A percentile compares a stretch with the other conserved stretches of the same genome.
phyloP scores from a whole-genome alignment of 2,888 invertebrate genomes.

The Drosophila buzzatii region DNA sequence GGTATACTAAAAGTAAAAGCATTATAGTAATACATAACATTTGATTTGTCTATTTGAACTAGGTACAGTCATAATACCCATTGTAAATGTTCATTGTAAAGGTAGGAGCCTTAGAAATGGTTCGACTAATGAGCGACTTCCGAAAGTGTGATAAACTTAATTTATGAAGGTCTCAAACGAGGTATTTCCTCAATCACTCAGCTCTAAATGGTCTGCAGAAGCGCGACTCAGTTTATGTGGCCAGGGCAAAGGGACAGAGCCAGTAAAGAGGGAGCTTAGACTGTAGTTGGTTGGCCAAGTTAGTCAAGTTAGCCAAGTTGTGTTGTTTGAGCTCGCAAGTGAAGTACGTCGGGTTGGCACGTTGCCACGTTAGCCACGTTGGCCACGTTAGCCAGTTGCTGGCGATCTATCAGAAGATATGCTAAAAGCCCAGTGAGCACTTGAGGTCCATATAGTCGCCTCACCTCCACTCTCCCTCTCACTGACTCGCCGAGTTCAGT shows the following conservation, averaged over 20 bases:
- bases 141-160: slow-evolving; percentile 20
- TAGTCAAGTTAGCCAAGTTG: neutral
- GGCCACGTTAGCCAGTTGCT: slow-evolving; percentile 29
- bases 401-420: slow-evolving; percentile 75
- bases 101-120: neutral
- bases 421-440: slow-evolving; percentile 72
- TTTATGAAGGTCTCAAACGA: slow-evolving; percentile 20
- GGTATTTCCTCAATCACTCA: slow-evolving; percentile 42
- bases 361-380: slow-evolving; percentile 20
- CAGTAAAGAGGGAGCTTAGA: neutral
- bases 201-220: slow-evolving; percentile 41
- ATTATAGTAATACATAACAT: neutral
- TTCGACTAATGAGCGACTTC: slow-evolving; percentile 19
- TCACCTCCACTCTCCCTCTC: neutral
- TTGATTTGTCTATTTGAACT: neutral
- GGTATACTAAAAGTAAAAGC: no score
- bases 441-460: slow-evolving; percentile 25
- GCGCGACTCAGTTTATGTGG: slow-evolving; percentile 13
- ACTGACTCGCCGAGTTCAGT: neutral
- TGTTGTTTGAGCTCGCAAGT: slow-evolving; percentile 37
- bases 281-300: slow-evolving; percentile 7
- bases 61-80: neutral
- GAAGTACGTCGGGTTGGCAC: slow-evolving; percentile 60
- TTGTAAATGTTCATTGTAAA: neutral
- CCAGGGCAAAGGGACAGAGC: neutral